phyloP scores from a whole-genome alignment of 2,888 invertebrate genomes.

The Euclidia mi region DNA sequence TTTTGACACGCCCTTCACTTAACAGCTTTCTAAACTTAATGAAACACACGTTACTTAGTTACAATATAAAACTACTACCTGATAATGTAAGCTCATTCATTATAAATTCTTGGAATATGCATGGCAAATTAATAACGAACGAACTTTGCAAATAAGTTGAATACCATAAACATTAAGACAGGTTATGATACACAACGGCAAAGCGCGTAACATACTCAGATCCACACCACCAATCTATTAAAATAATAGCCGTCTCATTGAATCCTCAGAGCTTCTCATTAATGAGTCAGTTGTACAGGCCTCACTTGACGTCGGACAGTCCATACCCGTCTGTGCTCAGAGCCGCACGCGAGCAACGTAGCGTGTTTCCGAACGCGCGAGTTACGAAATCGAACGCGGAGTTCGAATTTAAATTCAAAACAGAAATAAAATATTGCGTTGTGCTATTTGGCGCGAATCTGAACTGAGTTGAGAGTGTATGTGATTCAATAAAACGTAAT shows the following conservation, averaged over 20 bases:
- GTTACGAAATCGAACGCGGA: constrained; percentile 45
- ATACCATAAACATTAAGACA: constrained; percentile 40
- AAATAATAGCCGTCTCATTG: constrained; percentile 55
- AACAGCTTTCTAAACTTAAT: constrained; percentile 45
- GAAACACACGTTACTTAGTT: constrained; percentile 23
- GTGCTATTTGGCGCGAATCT: constrained; percentile 35
- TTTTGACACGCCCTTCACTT: constrained; percentile 52
- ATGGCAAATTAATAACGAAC: constrained; percentile 11
- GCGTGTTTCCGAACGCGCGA: constrained; percentile 29
- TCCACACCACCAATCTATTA: constrained; percentile 55
- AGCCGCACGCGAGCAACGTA: constrained; percentile 42
- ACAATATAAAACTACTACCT: neutral
- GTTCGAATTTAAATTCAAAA: constrained; percentile 23
- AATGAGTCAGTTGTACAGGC: constrained; percentile 45
- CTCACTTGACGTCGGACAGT: constrained; percentile 50
- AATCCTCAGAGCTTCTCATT: constrained; percentile 48
- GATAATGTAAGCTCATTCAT: no score
- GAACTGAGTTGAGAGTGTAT: constrained; percentile 36
- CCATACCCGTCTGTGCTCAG: constrained; percentile 32
- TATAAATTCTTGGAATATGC: constrained; percentile 9
- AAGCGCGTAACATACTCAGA: constrained; percentile 28
- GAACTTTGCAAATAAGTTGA: constrained; percentile 43
- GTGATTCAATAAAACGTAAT: constrained; percentile 31
- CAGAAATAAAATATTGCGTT: constrained; percentile 18
- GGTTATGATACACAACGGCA: constrained; percentile 42